Evolutionary conservation across 2,113 vertebrate species (phyloP).

Genomic region (Channa maculata): DNA sequence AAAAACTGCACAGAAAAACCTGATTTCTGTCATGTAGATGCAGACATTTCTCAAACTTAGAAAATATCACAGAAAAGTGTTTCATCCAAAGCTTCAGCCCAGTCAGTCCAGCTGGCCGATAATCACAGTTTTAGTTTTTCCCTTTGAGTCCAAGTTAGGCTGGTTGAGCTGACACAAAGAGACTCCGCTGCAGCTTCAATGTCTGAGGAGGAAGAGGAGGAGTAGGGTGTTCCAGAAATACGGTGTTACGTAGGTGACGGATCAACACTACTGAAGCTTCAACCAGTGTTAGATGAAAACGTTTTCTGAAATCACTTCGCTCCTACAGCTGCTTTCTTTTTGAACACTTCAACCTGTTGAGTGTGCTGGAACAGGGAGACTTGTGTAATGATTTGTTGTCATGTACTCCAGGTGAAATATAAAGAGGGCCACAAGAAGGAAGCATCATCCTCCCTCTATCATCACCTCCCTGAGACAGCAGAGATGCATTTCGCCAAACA

Average conservation of each 20-base stretch:
- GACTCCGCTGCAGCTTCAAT: neutral
- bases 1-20: too few relatives aligned
- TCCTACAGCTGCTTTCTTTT: neutral
- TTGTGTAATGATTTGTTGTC: too few relatives aligned
- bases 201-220: neutral
- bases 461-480: constrained; percentile 64
- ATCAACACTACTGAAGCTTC: too few relatives aligned
- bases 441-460: constrained; percentile 48
- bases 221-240: neutral
- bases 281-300: too few relatives aligned
- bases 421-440: constrained; percentile 55
- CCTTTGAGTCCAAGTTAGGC: neutral
- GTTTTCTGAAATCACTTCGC: too few relatives aligned
- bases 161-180: neutral
- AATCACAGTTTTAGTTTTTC: neutral
- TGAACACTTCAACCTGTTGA: too few relatives aligned
- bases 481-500: constrained; percentile 69
- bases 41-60: too few relatives aligned
- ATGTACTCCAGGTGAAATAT: constrained; percentile 69
- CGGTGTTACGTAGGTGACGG: neutral
- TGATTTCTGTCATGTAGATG: too few relatives aligned
- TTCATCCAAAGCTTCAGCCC: neutral
- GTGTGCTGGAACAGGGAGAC: too few relatives aligned
- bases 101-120: neutral
- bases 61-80: neutral